Percentiles rank a stretch among this genome's conserved stretches.
These are phyloP conservation scores for Tenrec ecaudatus DNA, from an alignment of 2,113 vertebrate species.

Conservation along the genomic window DNA sequence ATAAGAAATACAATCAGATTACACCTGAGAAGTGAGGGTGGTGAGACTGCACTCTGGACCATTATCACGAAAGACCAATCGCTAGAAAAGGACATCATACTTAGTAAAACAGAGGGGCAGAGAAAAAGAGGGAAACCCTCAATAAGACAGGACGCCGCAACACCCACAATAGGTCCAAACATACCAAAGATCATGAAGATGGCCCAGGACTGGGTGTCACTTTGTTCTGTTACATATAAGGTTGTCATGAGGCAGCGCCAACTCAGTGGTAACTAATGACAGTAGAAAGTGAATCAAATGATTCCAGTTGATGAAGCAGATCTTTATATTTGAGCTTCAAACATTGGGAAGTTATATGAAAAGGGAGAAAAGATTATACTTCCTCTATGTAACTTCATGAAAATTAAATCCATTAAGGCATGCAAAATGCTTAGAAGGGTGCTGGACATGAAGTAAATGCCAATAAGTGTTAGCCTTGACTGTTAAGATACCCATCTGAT, in stretches of 20 bases:
- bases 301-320: background rate
- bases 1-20: background rate
- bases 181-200: background rate
- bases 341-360: background rate
- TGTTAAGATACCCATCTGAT: background rate
- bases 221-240: background rate
- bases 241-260: background rate
- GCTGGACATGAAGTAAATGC: background rate
- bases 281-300: constrained; percentile 5
- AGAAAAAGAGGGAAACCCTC: background rate
- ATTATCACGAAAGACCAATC: background rate
- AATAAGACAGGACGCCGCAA: background rate
- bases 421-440: background rate
- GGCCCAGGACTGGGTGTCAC: background rate
- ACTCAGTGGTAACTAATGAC: background rate
- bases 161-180: background rate
- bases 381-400: constrained; percentile 5
- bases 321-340: constrained; percentile 47
- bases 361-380: background rate
- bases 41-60: background rate
- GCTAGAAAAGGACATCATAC: background rate
- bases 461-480: constrained; percentile 36
- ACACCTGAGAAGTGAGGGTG: background rate
- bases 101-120: background rate
- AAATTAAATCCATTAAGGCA: constrained; percentile 15